These are phyloP conservation scores for Rhabdornis inornatus DNA, from an alignment of 2,113 vertebrate genomes.

Conservation along the genomic window DNA sequence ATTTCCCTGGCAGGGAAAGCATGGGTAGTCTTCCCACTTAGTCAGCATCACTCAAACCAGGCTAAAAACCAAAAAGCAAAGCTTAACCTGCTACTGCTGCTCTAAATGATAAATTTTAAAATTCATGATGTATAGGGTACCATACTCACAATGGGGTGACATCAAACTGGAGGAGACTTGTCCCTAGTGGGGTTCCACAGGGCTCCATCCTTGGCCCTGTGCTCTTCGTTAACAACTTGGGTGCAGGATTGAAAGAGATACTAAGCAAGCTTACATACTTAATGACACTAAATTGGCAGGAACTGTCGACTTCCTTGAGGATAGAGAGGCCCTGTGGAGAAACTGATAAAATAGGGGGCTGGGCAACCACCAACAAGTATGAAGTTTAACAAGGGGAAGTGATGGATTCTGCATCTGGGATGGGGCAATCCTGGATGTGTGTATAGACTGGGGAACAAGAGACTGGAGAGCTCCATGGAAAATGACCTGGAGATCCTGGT, in stretches of 20 bases:
- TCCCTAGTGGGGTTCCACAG: background rate
- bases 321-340: background rate
- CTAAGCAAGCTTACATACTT: background rate
- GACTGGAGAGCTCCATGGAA: background rate
- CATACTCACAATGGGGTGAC: background rate
- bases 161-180: background rate
- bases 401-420: background rate
- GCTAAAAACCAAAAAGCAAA: background rate
- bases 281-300: background rate
- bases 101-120: background rate
- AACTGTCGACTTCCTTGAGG: accelerated
- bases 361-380: background rate
- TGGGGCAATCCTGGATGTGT: background rate
- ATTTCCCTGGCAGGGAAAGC: background rate
- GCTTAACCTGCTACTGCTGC: background rate
- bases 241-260: background rate
- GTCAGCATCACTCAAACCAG: background rate
- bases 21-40: background rate
- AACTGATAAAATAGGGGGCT: background rate
- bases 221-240: background rate
- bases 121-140: background rate
- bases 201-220: background rate
- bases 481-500: background rate
- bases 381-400: background rate
- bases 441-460: background rate